Evolutionary conservation across 2,888 invertebrate genomes (phyloP), one percentile per base, ranked within the genome.

Genomic region (Polyommatus iphigenia): DNA sequence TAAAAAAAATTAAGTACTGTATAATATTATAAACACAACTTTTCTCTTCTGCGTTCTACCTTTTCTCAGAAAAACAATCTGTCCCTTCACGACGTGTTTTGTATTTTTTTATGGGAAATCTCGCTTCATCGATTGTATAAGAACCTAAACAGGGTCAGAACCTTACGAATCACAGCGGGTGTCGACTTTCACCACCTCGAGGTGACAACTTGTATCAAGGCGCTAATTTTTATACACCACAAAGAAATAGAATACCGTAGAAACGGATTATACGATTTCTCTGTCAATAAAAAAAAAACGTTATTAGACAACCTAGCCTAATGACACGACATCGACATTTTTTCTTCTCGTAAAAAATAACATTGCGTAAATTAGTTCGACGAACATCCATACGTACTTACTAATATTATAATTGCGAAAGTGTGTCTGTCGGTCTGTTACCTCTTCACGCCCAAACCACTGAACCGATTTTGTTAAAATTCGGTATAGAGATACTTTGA

Each of bases 151-250:
- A 13, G 73, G 73, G 73, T 46, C 73, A 41, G 46, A 72, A 73
- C 46, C 41, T 46, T 73, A 20, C 73, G 15, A 71, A 73, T 24
- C 73, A 13, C 73, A 41, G 73, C 36, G 73, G 46, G 46, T 50
- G 50, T 7, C 5, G 54, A 54, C 75, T 75, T 75, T 75, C 75
- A 50, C 46, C 46, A 54, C 73, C 73, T 46, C 18, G 46, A 50
- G 50, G 54, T 75, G 75, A 54, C 75, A 54, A 50, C 54, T 50
- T 2, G 50, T 24, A 75, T 75, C 29, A 29, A 18, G 29, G 54
- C 54, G 75, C 54, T 75, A 75, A 75, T 54, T 75, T 75, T 20
- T 54, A 54, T 75, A 29, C 18, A 75, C 6, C 75, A 75, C 75
- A 75, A 41, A 67, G 29, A 67, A 41, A 20, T 72, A 41, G n/a